A percentile compares a stretch with the other conserved stretches of the same genome.
phyloP scores from a whole-genome alignment of 64 coral and sea anemone species.

The Stylophora pistillata region DNA sequence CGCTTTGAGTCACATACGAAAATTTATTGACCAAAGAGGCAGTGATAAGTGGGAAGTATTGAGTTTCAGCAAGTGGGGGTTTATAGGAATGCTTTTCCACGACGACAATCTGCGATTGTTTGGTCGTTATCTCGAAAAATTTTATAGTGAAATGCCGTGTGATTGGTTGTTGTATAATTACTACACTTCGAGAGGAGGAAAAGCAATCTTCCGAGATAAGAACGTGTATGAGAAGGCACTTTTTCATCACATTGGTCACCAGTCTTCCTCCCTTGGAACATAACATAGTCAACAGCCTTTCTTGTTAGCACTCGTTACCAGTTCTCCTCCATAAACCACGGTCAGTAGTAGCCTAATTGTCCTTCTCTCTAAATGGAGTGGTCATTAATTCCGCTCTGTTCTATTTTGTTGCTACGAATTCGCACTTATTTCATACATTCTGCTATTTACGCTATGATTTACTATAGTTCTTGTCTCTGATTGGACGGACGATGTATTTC shows the following conservation, averaged over 20 bases:
- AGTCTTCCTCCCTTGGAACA: constrained; percentile 71
- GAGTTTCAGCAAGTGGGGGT: constrained; percentile 53
- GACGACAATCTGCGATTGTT: constrained; percentile 51
- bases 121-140: constrained; percentile 45
- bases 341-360: neutral
- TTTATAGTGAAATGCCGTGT: constrained; percentile 80
- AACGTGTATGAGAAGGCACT: neutral
- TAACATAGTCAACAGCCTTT: constrained; percentile 12
- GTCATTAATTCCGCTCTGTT: too few relatives aligned
- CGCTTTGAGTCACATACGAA: constrained; percentile 52
- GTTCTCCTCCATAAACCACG: neutral
- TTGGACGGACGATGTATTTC: too few relatives aligned
- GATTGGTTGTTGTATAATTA: constrained; percentile 58
- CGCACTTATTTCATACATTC: too few relatives aligned
- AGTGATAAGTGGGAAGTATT: constrained; percentile 38
- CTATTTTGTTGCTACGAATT: too few relatives aligned
- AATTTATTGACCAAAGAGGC: constrained; percentile 39
- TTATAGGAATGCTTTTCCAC: constrained; percentile 80
- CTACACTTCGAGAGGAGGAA: neutral
- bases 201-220: neutral
- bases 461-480: too few relatives aligned
- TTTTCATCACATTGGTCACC: constrained; percentile 53
- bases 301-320: neutral
- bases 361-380: too few relatives aligned
- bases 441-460: too few relatives aligned